Base-by-base conservation (phyloP, 2,888 invertebrate genomes). In the Tetragonisca angustula region DNA sequence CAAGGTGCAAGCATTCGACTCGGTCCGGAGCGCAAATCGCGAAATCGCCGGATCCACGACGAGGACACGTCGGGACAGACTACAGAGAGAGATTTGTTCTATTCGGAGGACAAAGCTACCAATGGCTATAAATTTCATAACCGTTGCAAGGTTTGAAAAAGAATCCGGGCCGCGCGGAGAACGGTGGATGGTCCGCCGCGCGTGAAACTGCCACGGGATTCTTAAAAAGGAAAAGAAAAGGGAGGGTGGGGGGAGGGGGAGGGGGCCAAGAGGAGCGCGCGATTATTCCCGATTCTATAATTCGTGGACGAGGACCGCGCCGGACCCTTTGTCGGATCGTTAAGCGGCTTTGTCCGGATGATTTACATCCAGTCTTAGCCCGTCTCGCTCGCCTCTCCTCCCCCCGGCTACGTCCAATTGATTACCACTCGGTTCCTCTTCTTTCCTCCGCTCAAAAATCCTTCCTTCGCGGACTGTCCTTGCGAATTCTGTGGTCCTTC, bases 301-400 rank as follows among this genome's bases (percentile, higher is more conserved):
- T 93, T 93, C 93, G 92, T 91, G 90, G 91, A 86, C 91, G 91
- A 91, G 89, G 85, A 89, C 83, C 86, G 87, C 79, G 87, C 84
- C 83, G 90, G 91, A 86, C 87, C 90, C 93, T 94, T 94, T 94
- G 94, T 94, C 93, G 94, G 94, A 90, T 94, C 94, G 94, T 94
- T 94, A 94, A 94, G 94, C 93, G 90, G 93, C 93, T 94, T 94
- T 94, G 94, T 94, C 93, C 93, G 87, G 87, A 91, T 94, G 94
- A 94, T 94, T 94, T 94, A 94, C 93, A 91, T 89, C 92, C 88
- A 92, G 91, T 92, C 91, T 92, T 91, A 90, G 89, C 89, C 4
- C 86, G 80, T 85, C 85, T 79, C 84, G 82, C 81, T 88, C 87
- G 86, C 88, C 89, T 87, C 89, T 87, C 85, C 84, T 84, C 84